Conservation (phyloP, 37 sponge, comb jelly and placozoan genomes). For the Halisarca cf. caerulea region DNA sequence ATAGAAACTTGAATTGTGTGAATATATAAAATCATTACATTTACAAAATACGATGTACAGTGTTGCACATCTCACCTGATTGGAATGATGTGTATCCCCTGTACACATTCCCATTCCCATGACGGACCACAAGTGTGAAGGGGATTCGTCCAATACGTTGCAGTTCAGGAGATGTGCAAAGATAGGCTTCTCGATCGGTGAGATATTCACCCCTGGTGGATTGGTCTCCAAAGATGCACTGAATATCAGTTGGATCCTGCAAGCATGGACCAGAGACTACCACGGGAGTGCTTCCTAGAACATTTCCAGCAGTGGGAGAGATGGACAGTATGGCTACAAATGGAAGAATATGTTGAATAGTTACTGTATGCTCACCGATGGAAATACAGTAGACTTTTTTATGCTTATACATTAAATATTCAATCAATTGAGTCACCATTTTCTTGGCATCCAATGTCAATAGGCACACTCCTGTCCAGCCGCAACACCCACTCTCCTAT, state of each 20-base stretch:
- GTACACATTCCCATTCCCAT: neutral
- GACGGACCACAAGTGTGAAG: neutral
- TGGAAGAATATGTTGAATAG: neutral
- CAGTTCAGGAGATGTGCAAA: neutral
- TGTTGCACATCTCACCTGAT: neutral
- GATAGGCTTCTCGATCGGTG: neutral
- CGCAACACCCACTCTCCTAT: slow-evolving; percentile 7
- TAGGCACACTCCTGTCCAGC: neutral
- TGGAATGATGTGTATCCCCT: neutral
- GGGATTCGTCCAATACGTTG: neutral
- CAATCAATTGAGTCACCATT: neutral
- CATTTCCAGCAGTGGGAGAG: slow-evolving; percentile 3
- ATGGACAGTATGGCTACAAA: neutral
- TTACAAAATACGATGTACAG: no score
- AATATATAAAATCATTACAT: no score
- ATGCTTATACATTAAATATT: neutral
- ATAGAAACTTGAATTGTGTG: no score
- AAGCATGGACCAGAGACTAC: slow-evolving; percentile 9
- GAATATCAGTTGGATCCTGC: neutral
- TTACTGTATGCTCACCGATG: neutral
- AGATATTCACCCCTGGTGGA: neutral
- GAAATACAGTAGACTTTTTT: neutral
- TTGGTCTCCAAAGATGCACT: neutral
- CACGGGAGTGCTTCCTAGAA: slow-evolving; percentile 12
- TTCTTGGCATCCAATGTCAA: neutral